These are phyloP conservation scores for Venturia canescens DNA, from an alignment of 1,140 invertebrate species.

Conservation along the genomic window DNA sequence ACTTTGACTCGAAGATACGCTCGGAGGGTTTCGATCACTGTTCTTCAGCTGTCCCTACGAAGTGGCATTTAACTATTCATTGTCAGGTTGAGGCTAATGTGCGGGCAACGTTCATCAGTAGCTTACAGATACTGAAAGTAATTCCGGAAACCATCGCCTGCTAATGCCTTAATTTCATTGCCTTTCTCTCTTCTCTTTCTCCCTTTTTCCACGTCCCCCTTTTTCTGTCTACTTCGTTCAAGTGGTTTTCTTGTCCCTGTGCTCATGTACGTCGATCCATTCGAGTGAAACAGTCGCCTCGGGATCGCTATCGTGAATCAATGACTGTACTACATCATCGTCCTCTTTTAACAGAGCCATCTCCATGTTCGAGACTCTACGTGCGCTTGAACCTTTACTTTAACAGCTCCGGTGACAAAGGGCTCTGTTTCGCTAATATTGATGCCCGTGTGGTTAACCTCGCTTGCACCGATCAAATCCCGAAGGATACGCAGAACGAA, in stretches of 20 bases:
- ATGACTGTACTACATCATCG: not conserved
- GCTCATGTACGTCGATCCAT: not conserved
- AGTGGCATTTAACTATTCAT: not conserved
- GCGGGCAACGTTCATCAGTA: not conserved
- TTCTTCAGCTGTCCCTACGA: not conserved
- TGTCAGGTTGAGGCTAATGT: not conserved
- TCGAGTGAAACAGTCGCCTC: not conserved
- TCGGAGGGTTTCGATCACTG: not conserved
- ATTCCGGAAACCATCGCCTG: not conserved
- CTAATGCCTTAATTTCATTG: too few species aligned
- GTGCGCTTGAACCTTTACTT: constrained; percentile 32
- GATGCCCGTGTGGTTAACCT: constrained; percentile 51
- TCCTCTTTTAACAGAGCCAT: not conserved
- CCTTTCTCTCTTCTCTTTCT: not conserved
- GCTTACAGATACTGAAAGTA: not conserved
- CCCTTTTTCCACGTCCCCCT: not conserved
- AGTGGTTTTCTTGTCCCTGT: constrained; percentile 1
- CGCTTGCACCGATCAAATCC: constrained; percentile 17
- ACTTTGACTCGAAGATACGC: not conserved
- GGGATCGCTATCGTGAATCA: not conserved
- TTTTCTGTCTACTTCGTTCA: not conserved
- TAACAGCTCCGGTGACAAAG: constrained; percentile 44
- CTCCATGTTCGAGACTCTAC: constrained; percentile 27
- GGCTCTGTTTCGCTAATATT: constrained; percentile 50
- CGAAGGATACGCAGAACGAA: not conserved